Percentiles rank a stretch among this genome's conserved stretches.
phyloP scores from a whole-genome alignment of 2,888 invertebrate genomes.

The Amphipoea oculea region DNA sequence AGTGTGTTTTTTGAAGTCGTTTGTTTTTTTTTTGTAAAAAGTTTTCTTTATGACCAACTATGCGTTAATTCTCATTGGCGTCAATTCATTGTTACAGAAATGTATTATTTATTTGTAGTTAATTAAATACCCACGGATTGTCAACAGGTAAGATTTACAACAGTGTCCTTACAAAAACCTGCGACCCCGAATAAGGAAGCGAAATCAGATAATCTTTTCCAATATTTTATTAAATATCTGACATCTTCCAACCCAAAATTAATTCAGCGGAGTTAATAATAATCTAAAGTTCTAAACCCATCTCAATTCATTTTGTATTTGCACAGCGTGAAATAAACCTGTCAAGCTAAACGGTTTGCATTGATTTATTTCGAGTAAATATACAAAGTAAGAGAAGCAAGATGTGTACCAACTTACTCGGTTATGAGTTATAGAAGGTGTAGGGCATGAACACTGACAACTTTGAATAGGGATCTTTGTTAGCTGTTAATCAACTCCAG shows the following conservation, averaged over 20 bases:
- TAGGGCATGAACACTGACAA: slow-evolving; percentile 27
- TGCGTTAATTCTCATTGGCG: not conserved
- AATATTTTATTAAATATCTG: slow-evolving; percentile 23
- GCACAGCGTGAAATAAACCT: slow-evolving; percentile 67
- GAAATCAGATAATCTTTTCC: not conserved
- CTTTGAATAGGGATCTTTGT: slow-evolving; percentile 36
- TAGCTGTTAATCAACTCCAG: slow-evolving; percentile 27
- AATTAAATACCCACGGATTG: slow-evolving; percentile 1
- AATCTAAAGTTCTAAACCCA: slow-evolving; percentile 52
- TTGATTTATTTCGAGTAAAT: slow-evolving; percentile 63
- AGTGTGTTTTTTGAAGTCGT: too few relatives aligned
- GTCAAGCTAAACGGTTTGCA: slow-evolving; percentile 63
- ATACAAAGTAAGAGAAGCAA: slow-evolving; percentile 55
- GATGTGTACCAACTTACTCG: slow-evolving; percentile 40
- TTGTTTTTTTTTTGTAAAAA: too few relatives aligned
- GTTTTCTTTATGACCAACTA: too few relatives aligned
- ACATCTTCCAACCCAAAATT: slow-evolving; percentile 42
- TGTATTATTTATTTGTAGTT: not conserved
- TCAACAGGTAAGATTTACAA: not conserved
- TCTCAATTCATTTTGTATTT: slow-evolving; percentile 65
- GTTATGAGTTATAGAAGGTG: slow-evolving; percentile 51
- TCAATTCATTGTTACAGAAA: not conserved
- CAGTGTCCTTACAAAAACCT: not conserved
- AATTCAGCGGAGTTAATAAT: slow-evolving; percentile 40
- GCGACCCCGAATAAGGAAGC: not conserved